These are phyloP conservation scores for Nemoura dubitans DNA, from an alignment of 2,888 invertebrate genomes.

Conservation along the genomic window DNA sequence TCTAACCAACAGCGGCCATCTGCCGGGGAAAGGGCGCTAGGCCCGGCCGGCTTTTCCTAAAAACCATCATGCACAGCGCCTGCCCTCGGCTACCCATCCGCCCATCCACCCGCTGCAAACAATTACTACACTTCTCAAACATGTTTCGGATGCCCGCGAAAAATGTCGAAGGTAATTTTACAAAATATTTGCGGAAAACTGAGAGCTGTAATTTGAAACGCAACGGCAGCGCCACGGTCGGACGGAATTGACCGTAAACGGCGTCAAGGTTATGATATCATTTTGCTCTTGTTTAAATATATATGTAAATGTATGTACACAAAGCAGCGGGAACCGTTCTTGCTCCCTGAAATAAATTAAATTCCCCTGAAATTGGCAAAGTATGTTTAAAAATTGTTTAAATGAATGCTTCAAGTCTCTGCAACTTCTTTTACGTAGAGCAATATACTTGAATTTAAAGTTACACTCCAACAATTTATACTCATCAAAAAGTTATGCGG, in stretches of 20 bases:
- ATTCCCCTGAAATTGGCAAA: background rate
- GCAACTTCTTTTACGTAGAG: background rate
- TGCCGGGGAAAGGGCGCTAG: background rate
- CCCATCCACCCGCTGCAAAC: background rate
- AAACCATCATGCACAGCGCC: background rate
- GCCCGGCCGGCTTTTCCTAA: background rate
- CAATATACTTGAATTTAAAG: constrained; percentile 18
- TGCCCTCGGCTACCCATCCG: background rate
- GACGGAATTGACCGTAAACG: too few species aligned
- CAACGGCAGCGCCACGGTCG: too few species aligned
- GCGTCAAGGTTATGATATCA: background rate
- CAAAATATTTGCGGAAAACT: too few species aligned
- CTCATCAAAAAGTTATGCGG: constrained; percentile 7
- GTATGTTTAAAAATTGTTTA: constrained; percentile 9
- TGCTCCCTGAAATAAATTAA: background rate
- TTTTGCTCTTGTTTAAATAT: too few species aligned
- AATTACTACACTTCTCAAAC: background rate
- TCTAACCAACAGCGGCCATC: background rate
- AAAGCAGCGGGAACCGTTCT: background rate
- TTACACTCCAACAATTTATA: background rate
- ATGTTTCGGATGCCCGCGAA: background rate
- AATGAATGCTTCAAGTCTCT: background rate
- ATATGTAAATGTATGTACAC: too few species aligned
- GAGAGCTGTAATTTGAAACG: too few species aligned
- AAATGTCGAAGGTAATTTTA: background rate